Percentiles rank a stretch among this genome's conserved stretches.
phyloP scores from a whole-genome alignment of 2,888 invertebrate species.

The Limnephilus lunatus region DNA sequence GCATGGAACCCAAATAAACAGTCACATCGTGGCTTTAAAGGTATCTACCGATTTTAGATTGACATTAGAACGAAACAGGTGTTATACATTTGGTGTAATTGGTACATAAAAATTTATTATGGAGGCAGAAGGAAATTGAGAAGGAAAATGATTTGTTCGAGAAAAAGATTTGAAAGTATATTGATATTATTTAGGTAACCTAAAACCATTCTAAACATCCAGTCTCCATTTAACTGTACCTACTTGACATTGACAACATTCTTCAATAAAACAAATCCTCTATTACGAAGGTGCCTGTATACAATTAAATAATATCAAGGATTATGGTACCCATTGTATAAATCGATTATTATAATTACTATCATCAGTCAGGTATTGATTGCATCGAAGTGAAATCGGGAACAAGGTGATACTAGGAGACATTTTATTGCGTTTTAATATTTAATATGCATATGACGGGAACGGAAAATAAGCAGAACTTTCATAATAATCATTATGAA shows the following conservation, averaged over 20 bases:
- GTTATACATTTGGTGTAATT: too few species aligned
- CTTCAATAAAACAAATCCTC: neutral
- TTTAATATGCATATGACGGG: neutral
- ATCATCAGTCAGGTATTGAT: neutral
- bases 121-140: too few species aligned
- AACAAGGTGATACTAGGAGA: neutral
- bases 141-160: too few species aligned
- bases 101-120: too few species aligned
- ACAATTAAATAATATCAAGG: neutral
- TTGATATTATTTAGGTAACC: too few species aligned
- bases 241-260: neutral
- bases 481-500: neutral
- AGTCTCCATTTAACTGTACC: neutral
- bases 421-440: neutral
- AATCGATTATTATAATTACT: neutral
- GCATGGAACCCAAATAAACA: fast-evolving
- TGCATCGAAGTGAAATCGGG: neutral
- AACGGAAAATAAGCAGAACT: neutral
- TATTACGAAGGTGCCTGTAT: neutral
- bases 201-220: too few species aligned
- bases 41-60: too few species aligned
- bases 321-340: neutral
- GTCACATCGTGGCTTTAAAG: too few species aligned
- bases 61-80: too few species aligned
- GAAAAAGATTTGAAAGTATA: too few species aligned